A percentile compares a stretch with the other conserved stretches of the same genome.
Conservation (phyloP, 2,888 invertebrate genomes). For the Carpatolechia fugitivella region DNA sequence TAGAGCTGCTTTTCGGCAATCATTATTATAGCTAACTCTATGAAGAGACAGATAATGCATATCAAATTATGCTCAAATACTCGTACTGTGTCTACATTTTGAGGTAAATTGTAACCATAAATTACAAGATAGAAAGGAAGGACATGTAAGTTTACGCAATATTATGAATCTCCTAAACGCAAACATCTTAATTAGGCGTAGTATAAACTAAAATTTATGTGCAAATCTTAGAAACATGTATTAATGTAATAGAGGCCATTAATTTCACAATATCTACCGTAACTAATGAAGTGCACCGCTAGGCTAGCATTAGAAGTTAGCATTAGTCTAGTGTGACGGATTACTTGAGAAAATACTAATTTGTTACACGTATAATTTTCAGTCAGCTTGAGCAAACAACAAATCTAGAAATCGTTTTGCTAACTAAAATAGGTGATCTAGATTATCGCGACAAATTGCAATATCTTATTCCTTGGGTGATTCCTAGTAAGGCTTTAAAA, state of each 20-base stretch:
- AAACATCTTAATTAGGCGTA: background rate
- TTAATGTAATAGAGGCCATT: slow-evolving; percentile 9
- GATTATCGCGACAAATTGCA: slow-evolving; percentile 23
- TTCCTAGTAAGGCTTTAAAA: background rate
- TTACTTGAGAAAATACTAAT: slow-evolving; percentile 31
- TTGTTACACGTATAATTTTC: slow-evolving; percentile 24
- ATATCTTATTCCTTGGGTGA: slow-evolving; percentile 7
- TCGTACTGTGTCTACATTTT: too few species aligned
- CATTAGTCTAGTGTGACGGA: slow-evolving; percentile 20
- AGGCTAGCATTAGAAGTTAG: slow-evolving; percentile 5
- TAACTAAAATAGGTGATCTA: slow-evolving; percentile 25
- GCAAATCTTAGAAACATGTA: slow-evolving; percentile 6
- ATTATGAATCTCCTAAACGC: background rate
- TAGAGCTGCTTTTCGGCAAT: too few species aligned
- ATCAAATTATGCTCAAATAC: too few species aligned
- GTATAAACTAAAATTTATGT: background rate
- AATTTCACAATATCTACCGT: slow-evolving; percentile 15
- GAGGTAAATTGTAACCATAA: background rate
- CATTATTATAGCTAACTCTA: too few species aligned
- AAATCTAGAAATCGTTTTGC: slow-evolving; percentile 32
- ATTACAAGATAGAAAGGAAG: background rate
- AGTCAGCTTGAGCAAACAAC: slow-evolving; percentile 26
- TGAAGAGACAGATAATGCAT: background rate
- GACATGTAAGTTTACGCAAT: background rate
- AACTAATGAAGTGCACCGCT: slow-evolving; percentile 5